phyloP scores from a whole-genome alignment of 2,113 vertebrate species.

The Podarcis raffonei region DNA sequence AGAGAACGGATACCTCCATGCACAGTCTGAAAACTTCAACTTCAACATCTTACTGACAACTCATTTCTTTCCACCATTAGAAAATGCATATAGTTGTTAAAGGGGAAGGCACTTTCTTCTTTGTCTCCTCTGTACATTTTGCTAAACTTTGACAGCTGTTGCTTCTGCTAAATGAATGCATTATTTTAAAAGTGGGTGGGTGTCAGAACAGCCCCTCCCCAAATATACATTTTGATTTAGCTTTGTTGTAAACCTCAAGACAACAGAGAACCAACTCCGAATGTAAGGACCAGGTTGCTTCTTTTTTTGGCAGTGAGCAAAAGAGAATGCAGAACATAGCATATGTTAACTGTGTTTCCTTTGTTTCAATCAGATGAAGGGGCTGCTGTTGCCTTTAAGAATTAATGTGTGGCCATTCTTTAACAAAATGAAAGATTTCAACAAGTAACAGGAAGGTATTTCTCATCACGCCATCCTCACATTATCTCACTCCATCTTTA shows the following conservation, averaged over 20 bases:
- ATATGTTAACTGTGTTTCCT: conserved; percentile 62
- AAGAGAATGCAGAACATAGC: conserved; percentile 54
- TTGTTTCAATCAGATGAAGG: conserved; percentile 65
- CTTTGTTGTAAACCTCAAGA: conserved; percentile 38
- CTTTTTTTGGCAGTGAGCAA: conserved; percentile 37
- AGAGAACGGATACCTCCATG: conserved; percentile 55
- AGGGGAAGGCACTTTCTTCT: conserved; percentile 64
- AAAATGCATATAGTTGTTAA: conserved; percentile 66
- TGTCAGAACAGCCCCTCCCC: conserved; percentile 45
- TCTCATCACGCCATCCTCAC: conserved; percentile 59
- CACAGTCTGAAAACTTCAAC: conserved; percentile 71
- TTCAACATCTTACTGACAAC: conserved; percentile 68
- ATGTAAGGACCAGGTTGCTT: neutral
- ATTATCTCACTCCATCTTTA: conserved; percentile 21
- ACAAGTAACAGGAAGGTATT: conserved; percentile 56
- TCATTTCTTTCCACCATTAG: conserved; percentile 61
- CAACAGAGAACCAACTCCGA: conserved; percentile 32
- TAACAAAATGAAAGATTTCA: conserved; percentile 55
- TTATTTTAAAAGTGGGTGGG: conserved; percentile 61
- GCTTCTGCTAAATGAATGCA: conserved; percentile 76
- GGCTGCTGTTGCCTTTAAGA: conserved; percentile 49
- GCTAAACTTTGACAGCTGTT: conserved; percentile 77
- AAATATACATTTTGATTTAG: conserved; percentile 58
- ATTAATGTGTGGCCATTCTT: conserved; percentile 39
- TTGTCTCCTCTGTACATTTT: conserved; percentile 68